Evolutionary conservation across 2,113 vertebrate genomes (phyloP).

Genomic region (Syngnathus typhle): DNA sequence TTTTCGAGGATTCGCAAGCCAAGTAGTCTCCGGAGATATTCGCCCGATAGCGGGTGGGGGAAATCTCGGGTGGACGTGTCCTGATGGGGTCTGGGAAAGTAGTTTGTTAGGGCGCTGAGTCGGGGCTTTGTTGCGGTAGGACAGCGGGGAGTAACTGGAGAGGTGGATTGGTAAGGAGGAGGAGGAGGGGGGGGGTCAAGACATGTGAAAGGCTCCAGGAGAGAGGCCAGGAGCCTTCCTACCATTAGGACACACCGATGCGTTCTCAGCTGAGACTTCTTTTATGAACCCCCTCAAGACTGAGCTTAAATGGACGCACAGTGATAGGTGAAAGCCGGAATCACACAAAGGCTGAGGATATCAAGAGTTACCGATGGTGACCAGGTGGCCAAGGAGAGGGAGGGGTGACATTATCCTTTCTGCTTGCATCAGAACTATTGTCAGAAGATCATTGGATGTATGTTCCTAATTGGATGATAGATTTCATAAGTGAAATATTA

Average conservation of each 20-base stretch:
- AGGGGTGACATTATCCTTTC: too few relatives aligned
- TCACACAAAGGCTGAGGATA: slow-evolving; percentile 49
- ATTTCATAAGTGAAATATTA: too few relatives aligned
- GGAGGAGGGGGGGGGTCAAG: slow-evolving; percentile 39
- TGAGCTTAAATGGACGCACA: slow-evolving; percentile 70
- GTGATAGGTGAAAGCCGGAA: slow-evolving; percentile 51
- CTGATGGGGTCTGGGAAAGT: slow-evolving; percentile 70
- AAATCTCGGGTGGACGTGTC: slow-evolving; percentile 64
- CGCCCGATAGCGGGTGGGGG: slow-evolving; percentile 53
- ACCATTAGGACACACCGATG: slow-evolving; percentile 62
- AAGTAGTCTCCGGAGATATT: slow-evolving; percentile 70
- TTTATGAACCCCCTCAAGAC: slow-evolving; percentile 63
- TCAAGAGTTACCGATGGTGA: slow-evolving; percentile 34
- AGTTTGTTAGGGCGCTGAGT: slow-evolving; percentile 59
- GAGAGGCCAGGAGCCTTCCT: slow-evolving; percentile 56
- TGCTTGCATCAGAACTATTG: too few relatives aligned
- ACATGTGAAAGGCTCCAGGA: slow-evolving; percentile 72
- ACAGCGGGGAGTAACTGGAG: slow-evolving; percentile 75
- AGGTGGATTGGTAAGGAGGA: slow-evolving; percentile 18
- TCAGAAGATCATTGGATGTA: too few relatives aligned
- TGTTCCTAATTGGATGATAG: too few relatives aligned
- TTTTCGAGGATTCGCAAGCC: slow-evolving; percentile 66
- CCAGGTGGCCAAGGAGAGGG: slow-evolving; percentile 25
- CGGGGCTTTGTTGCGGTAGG: slow-evolving; percentile 68
- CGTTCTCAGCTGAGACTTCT: slow-evolving; percentile 58